Evolutionary conservation across 2,888 invertebrate genomes (phyloP), one percentile per base, ranked within the genome.

Genomic region (Eilema sororculum): DNA sequence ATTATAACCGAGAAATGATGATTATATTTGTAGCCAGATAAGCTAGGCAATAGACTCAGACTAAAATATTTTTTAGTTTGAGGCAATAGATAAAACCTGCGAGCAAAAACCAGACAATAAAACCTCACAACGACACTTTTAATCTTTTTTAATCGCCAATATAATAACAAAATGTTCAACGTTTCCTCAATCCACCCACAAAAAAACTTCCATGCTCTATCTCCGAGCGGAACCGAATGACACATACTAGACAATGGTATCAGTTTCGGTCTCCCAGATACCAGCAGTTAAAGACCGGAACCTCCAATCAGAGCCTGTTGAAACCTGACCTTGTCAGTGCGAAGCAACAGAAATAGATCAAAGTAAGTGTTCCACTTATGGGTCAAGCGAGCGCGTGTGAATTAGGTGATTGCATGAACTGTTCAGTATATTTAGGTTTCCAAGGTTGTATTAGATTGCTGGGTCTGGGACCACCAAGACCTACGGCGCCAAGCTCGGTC

Each of bases 261-360:
- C 46, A 62, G 28, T n/a, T 46, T 28, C 64, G 12, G 56, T 64
- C 22, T 64, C 63, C 30, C 25, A 57, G 65, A 61, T 41, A 61
- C 57, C 59, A 65, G 28, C 57, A 64, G 70, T 80, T 80, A 71
- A 33, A 20, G 68, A 80, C 68, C 80, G 80, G 82, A 80, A 78
- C 73, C 58, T 59, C 60, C 72, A 80, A 80, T 80, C 78, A 78
- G 76, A 72, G 64, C 20, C 28, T 33, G 66, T 58, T 28, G 28
- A 25, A 61, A 41, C 65, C 61, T 57, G 70, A 76, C 80, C 82
- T 80, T 80, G 82, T n/a, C 12, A 28, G 16, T 56, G 20, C 65
- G 37, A 52, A 61, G 65, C 37, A 57, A 57, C 65, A 57, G 28
- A 68, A 68, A 72, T 72, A 68, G 61, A 37, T n/a, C 28, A 28